Evolutionary conservation across 2,113 vertebrate species (phyloP), one percentile per base, ranked within the genome.

Genomic region (Phaetusa simplex): DNA sequence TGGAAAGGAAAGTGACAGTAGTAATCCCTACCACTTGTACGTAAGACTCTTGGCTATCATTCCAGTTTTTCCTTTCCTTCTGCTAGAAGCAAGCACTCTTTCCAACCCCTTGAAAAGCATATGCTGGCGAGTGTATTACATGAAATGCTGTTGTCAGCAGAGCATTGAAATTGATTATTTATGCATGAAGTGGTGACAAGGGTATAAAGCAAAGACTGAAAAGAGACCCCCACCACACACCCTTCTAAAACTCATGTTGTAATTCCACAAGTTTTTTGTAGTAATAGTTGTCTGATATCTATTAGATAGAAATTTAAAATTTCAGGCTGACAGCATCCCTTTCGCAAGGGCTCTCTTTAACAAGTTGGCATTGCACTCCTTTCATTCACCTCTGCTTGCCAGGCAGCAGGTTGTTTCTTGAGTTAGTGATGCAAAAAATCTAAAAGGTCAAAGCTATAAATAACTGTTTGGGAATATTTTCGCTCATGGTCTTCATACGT

Each of bases 381-480:
- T 90, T 88, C 74, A 70, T 93, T 95, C 95, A 96, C 95, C 95
- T 96, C 93, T 92, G 53, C 88, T 94, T 95, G 92, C 96, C 95
- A 94, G 74, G 67, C 84, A 96, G 93, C 85, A 81, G 76, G 52
- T 92, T 95, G 87, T 86, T 94, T 93, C 96, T 95, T 91, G 85
- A 92, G 82, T 88, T 94, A 86, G 62, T 70, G 97, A 93, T 96
- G 96, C 88, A 95, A 90, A 95, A 97, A 96, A 96, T 94, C 58
- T 90, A 27, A 95, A 97, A 97, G 96, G 95, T 97, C 97, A 96
- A 94, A 95, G 42, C 74, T 95, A 96, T 96, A 95, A 96, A 96
- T 96, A 96, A 82, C 59, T 90, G 49, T 93, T 97, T 80, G 53
- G 92, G 67, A 96, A 93, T 94, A 90, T 88, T 92, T 96, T 91